These are phyloP conservation scores for Microtus oregoni DNA, from an alignment of 2,113 vertebrate species.

Conservation along the genomic window DNA sequence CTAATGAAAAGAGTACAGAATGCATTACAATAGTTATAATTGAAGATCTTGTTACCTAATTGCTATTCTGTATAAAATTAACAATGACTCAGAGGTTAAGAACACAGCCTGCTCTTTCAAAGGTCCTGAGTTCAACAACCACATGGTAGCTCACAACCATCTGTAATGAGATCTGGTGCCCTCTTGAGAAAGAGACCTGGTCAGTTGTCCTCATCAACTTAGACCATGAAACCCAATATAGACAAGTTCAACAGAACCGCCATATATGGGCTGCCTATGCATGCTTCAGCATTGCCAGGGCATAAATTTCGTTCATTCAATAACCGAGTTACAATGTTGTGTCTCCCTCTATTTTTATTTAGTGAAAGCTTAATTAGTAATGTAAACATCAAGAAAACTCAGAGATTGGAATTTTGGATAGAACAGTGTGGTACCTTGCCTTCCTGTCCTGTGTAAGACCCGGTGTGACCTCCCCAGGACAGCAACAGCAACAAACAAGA, in stretches of 20 bases:
- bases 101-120: too few relatives aligned
- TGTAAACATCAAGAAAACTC: background rate
- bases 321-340: background rate
- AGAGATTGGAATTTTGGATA: background rate
- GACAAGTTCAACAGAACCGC: too few relatives aligned
- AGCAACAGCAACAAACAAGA: background rate
- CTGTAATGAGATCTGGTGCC: too few relatives aligned
- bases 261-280: too few relatives aligned
- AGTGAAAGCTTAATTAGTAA: conserved; percentile 6
- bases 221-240: too few relatives aligned
- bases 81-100: background rate
- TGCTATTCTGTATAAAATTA: conserved; percentile 25
- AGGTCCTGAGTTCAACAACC: too few relatives aligned
- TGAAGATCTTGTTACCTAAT: background rate
- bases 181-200: too few relatives aligned
- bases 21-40: background rate
- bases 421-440: background rate
- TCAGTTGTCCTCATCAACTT: too few relatives aligned
- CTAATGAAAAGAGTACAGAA: background rate
- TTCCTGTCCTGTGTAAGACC: background rate
- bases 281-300: too few relatives aligned
- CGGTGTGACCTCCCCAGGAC: background rate
- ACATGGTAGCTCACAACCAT: too few relatives aligned
- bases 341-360: background rate
- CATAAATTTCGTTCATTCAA: background rate